Conservation (phyloP, 2,888 invertebrate species). For the Strigamia crassipes region DNA sequence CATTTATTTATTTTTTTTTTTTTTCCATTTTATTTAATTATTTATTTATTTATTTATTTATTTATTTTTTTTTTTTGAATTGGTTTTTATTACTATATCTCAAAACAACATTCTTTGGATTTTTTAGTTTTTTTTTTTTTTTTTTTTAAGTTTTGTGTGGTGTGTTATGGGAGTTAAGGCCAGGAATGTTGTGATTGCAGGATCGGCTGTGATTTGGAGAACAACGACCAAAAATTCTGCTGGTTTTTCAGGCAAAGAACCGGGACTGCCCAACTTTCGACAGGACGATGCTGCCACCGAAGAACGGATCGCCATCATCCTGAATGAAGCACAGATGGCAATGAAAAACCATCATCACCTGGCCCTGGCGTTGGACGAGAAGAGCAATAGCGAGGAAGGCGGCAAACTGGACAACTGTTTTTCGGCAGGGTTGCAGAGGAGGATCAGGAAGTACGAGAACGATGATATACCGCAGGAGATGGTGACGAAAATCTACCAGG, state of each 20-base stretch:
- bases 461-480: constrained; percentile 96
- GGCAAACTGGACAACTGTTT: constrained; percentile 46
- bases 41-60: background rate
- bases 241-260: constrained; percentile 72
- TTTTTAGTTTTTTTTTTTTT: background rate
- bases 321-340: constrained; percentile 88
- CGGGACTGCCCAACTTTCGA: constrained; percentile 67
- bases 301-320: constrained; percentile 89
- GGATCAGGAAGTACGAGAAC: constrained; percentile 84
- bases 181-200: constrained; percentile 45
- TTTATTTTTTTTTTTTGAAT: background rate
- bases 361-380: constrained; percentile 57
- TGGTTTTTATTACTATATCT: background rate
- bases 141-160: background rate
- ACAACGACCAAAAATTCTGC: constrained; percentile 43
- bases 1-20: background rate
- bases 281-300: constrained; percentile 75
- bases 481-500: constrained; percentile 91
- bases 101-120: background rate
- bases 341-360: constrained; percentile 66
- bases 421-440: constrained; percentile 59
- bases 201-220: constrained; percentile 45
- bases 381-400: constrained; percentile 47
- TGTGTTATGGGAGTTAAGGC: constrained; percentile 33
- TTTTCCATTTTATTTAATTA: background rate